phyloP scores from a whole-genome alignment of 2,888 invertebrate species.

The Copidosoma aretas region DNA sequence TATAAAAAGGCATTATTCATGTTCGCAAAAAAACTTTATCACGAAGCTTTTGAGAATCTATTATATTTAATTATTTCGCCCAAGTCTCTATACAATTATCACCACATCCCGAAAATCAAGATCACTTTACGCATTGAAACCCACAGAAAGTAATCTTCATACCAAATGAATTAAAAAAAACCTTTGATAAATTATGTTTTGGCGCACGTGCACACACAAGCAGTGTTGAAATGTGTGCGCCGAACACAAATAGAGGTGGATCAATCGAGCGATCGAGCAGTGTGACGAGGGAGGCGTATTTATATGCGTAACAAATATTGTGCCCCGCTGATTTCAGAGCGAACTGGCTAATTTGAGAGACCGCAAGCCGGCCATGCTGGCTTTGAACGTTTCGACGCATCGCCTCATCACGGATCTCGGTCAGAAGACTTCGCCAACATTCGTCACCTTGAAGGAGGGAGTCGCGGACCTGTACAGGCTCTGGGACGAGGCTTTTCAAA shows the following conservation, averaged over 20 bases:
- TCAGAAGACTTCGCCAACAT: conserved; percentile 62
- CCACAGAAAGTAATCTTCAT: no score
- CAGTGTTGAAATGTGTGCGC: neutral
- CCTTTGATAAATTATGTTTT: no score
- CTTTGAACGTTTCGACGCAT: conserved; percentile 69
- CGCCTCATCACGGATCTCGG: conserved; percentile 66
- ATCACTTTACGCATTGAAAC: no score
- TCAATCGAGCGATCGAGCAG: neutral
- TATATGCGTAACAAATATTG: conserved; percentile 47
- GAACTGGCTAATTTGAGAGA: conserved; percentile 70
- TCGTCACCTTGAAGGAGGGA: conserved; percentile 69
- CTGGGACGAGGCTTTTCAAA: conserved; percentile 75
- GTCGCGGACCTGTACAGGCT: conserved; percentile 72
- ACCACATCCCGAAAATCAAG: no score
- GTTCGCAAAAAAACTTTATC: no score
- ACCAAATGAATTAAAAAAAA: no score
- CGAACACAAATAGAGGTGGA: neutral
- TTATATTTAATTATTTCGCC: no score
- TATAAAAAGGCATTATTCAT: no score
- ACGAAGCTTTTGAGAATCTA: no score
- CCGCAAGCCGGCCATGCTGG: conserved; percentile 65
- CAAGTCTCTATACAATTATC: no score
- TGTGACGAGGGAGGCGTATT: conserved; percentile 9
- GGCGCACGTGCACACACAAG: no score
- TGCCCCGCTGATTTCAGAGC: conserved; percentile 64